phyloP scores from a whole-genome alignment of 1,140 invertebrate genomes.

The Acromyrmex echinatior region DNA sequence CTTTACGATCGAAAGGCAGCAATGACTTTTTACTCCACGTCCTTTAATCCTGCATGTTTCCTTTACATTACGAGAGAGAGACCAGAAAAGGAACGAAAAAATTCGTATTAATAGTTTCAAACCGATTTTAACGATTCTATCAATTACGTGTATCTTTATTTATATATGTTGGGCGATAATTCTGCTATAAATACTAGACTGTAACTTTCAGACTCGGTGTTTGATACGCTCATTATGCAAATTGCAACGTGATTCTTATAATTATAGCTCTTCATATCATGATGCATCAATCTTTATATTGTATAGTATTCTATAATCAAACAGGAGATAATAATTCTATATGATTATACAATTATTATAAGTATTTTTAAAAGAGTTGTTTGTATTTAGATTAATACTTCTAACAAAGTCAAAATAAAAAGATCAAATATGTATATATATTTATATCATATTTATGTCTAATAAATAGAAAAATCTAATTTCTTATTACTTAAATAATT shows the following conservation, averaged over 20 bases:
- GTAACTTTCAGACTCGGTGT: background rate
- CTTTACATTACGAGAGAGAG: background rate
- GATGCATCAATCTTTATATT: background rate
- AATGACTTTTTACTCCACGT: background rate
- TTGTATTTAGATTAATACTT: background rate
- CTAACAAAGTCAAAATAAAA: background rate
- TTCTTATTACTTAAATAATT: background rate
- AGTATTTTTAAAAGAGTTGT: background rate
- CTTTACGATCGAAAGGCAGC: conserved; percentile 9
- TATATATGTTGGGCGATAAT: background rate
- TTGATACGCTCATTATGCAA: conserved; percentile 2
- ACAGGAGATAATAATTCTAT: conserved; percentile 7
- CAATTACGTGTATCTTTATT: conserved; percentile 1
- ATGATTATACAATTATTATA: background rate
- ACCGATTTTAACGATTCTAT: conserved; percentile 10
- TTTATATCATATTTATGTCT: background rate
- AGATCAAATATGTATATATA: background rate
- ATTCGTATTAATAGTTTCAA: background rate
- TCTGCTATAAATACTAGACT: background rate
- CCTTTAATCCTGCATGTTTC: background rate
- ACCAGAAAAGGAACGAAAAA: background rate
- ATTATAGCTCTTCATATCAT: conserved; percentile 10
- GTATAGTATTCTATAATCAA: conserved; percentile 1
- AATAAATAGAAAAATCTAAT: background rate
- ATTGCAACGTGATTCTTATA: conserved; percentile 18